Conservation (phyloP, 2,888 invertebrate genomes). For the Helicoverpa assulta region DNA sequence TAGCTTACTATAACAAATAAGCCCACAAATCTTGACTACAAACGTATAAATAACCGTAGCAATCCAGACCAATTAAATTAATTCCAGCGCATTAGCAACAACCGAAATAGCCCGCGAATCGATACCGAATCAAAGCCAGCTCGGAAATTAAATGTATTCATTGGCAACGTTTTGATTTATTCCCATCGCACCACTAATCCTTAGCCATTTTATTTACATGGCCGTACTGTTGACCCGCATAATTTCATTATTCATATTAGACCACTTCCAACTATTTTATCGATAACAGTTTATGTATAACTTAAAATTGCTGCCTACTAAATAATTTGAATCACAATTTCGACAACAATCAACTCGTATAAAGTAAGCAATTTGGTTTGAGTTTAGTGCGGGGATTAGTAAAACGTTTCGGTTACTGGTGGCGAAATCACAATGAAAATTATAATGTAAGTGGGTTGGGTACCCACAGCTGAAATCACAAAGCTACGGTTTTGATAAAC, state of each 20-base stretch:
- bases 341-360: conserved; percentile 53
- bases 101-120: conserved; percentile 70
- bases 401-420: conserved; percentile 63
- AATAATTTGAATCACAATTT: conserved; percentile 36
- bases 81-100: conserved; percentile 73
- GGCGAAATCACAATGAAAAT: conserved; percentile 69
- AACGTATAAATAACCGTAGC: conserved; percentile 29
- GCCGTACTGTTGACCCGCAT: conserved; percentile 37
- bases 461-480: conserved; percentile 67
- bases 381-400: conserved; percentile 66
- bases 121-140: conserved; percentile 72
- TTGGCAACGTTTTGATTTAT: conserved; percentile 78
- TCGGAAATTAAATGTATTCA: conserved; percentile 82
- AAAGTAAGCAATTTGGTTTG: conserved; percentile 69
- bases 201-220: conserved; percentile 61
- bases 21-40: conserved; percentile 12
- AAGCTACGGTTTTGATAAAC: conserved; percentile 67
- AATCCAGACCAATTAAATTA: conserved; percentile 69
- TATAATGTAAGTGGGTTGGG: conserved; percentile 68
- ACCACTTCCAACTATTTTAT: conserved; percentile 34
- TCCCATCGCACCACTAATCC: conserved; percentile 65
- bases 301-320: conserved; percentile 22
- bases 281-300: conserved; percentile 29
- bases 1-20: conserved; percentile 6
- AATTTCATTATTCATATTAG: conserved; percentile 51